Conservation (phyloP, 2,113 vertebrate genomes). For the Microcebus lehilahytsara region DNA sequence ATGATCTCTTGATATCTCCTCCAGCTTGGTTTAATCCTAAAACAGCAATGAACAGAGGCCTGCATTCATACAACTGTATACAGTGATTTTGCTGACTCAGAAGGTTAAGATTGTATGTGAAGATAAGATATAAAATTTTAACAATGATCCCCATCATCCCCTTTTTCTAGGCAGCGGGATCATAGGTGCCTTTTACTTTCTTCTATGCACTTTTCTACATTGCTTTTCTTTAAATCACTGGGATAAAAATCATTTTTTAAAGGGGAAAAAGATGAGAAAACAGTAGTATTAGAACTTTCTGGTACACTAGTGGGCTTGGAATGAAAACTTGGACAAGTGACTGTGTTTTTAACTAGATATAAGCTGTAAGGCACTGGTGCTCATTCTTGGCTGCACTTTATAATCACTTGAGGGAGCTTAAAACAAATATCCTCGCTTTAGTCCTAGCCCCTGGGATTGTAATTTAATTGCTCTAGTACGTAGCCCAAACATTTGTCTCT, state of each 20-base stretch:
- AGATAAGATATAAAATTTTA: neutral
- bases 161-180: neutral
- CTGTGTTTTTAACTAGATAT: neutral
- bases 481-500: neutral
- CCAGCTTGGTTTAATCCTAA: neutral
- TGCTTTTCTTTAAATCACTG: neutral
- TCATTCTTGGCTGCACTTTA: neutral
- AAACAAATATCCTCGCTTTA: neutral
- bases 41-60: neutral
- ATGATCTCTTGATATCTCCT: neutral
- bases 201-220: neutral
- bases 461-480: neutral
- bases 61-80: neutral
- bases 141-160: fast-evolving
- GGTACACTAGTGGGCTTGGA: neutral
- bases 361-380: neutral
- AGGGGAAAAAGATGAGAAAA: neutral
- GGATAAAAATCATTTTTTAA: neutral
- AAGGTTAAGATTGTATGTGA: neutral
- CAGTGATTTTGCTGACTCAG: neutral
- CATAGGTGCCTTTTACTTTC: neutral
- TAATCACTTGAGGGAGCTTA: neutral
- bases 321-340: neutral
- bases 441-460: neutral
- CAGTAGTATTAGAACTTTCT: neutral